Conservation (phyloP, 92 coral and sea anemone genomes). For the Porites rus region DNA sequence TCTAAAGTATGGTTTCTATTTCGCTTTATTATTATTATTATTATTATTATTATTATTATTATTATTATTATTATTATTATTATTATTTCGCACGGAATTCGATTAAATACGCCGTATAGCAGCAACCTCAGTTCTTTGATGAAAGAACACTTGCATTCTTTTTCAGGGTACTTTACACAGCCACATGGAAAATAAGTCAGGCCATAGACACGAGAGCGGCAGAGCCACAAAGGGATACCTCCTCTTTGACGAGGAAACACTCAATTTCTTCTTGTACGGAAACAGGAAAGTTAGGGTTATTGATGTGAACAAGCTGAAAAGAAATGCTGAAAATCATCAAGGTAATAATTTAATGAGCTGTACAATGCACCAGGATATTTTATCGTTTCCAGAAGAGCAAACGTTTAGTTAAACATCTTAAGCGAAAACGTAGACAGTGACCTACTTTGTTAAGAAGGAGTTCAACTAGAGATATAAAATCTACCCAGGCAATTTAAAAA, state of each 20-base stretch:
- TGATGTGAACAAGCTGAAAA: slow-evolving; percentile 28
- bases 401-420: too few relatives aligned
- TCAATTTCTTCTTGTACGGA: slow-evolving; percentile 29
- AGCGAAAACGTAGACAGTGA: too few relatives aligned
- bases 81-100: neutral
- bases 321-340: slow-evolving; percentile 20
- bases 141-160: neutral
- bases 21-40: too few relatives aligned
- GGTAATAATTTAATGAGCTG: slow-evolving; percentile 8
- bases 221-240: neutral
- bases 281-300: neutral
- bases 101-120: neutral
- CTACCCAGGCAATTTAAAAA: too few relatives aligned
- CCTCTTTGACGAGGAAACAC: slow-evolving; percentile 27
- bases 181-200: slow-evolving; percentile 15
- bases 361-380: too few relatives aligned
- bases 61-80: too few relatives aligned
- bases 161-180: neutral
- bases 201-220: neutral
- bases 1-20: too few relatives aligned
- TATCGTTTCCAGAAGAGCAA: too few relatives aligned
- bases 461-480: too few relatives aligned
- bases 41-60: neutral
- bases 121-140: neutral
- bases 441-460: too few relatives aligned